Base-by-base conservation (phyloP, 2,888 invertebrate species). In the Noctuana brunneofusca region DNA sequence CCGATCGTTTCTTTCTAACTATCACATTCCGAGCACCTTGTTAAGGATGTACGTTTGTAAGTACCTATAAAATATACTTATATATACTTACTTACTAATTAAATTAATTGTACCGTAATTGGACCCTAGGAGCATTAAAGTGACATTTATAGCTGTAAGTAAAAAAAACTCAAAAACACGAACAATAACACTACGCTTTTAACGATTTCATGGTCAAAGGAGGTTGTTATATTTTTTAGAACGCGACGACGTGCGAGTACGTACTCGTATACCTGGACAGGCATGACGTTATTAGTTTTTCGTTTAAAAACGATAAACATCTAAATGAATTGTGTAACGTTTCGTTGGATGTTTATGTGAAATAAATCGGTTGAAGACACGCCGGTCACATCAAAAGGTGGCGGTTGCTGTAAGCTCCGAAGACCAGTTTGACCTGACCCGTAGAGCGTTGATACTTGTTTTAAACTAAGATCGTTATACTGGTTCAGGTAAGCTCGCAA, bases 221-320 rank as follows among this genome's bases (percentile, higher is more conserved):
- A 65, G 46, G 53, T 43, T 52, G 66, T 64, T 65, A 66, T 55
- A 68, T 69, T 66, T 66, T 65, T 67, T 49, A 41, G 14, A 55
- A 57, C 11, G 53, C 50, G 65, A 48, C 52, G 16, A 56, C 56
- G 41, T 52, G 27, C 27, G 52, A 30, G 41, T 41, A 41, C 24
- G 14, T 50, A 54, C 64, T n/a, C n/a, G 63, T 64, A 66, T 68
- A 68, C 68, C 68, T 66, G 69, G 71, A 71, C 69, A 68, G 68
- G 77, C 74, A 78, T 84, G 81, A 82, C 84, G 82, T 80, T 85
- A 86, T 87, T 84, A 83, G 84, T 81, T 83, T 84, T 87, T 87
- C 86, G 76, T 77, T 79, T 83, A 79, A 87, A 86, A 80, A 71
- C 84, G 89, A 89, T 89, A 88, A 85, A 84, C 74, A 89, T 89